phyloP scores from a whole-genome alignment of 1,140 invertebrate genomes.

The Mamestra configurata region DNA sequence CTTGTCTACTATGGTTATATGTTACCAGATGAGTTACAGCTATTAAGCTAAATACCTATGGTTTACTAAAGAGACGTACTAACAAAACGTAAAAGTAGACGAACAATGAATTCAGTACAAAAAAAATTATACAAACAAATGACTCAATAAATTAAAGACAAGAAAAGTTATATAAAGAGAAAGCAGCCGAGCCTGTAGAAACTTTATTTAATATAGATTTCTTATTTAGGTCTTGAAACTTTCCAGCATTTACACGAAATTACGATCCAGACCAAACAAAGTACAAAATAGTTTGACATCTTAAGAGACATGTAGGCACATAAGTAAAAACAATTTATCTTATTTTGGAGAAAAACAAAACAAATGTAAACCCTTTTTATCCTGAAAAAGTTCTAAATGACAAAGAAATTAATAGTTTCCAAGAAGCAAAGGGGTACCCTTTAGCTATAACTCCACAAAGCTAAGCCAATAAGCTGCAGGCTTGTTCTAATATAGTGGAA shows the following conservation, averaged over 20 bases:
- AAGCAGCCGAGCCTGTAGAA: neutral
- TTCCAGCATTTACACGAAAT: neutral
- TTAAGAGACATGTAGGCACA: neutral
- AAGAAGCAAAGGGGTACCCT: no score
- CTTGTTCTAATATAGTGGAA: no score
- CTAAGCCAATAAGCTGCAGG: no score
- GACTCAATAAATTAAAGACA: neutral
- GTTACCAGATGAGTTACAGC: no score
- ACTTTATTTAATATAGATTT: conserved; percentile 11
- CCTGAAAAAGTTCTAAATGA: neutral
- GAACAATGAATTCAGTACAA: neutral
- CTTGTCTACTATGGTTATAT: no score
- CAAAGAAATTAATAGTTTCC: neutral
- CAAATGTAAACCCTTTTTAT: no score
- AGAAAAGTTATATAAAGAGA: neutral
- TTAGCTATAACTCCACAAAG: no score
- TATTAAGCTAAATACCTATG: no score
- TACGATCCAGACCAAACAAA: neutral
- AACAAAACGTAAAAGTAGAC: no score
- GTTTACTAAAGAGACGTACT: no score
- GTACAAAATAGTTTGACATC: neutral
- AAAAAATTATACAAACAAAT: neutral
- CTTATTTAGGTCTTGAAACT: neutral
- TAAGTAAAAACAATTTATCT: neutral
- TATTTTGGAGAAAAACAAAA: neutral